Evolutionary conservation across 2,797 vertebrate species (phyloP).

Genomic region (Prionace glauca): DNA sequence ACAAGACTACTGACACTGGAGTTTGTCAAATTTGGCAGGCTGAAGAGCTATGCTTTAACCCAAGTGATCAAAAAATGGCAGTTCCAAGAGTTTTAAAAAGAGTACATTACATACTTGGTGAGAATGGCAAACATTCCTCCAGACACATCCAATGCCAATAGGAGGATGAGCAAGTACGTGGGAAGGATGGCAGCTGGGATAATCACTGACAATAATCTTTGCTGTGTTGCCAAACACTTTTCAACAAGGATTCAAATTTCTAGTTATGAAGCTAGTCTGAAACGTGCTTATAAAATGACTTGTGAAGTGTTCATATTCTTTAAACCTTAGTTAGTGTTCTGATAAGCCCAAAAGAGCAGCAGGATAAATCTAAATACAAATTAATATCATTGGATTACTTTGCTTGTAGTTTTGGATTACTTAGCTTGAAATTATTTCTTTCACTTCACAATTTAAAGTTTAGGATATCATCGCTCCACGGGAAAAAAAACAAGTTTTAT

Average conservation of each 20-base stretch:
- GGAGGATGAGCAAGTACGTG: background rate
- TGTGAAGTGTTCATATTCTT: background rate
- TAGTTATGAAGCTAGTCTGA: background rate
- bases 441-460: background rate
- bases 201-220: background rate
- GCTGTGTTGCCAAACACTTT: background rate
- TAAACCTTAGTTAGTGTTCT: background rate
- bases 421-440: background rate
- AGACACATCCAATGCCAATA: background rate
- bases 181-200: background rate
- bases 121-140: background rate
- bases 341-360: background rate
- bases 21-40: background rate
- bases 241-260: conserved; percentile 25
- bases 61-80: background rate
- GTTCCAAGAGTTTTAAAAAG: background rate
- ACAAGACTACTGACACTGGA: background rate
- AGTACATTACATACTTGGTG: background rate
- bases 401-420: background rate
- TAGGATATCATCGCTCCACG: background rate
- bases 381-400: background rate
- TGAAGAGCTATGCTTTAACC: background rate
- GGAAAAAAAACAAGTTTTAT: background rate
- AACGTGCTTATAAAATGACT: background rate
- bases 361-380: background rate